Percentiles rank a stretch among this genome's conserved stretches.
phyloP scores from a whole-genome alignment of 2,797 vertebrate species.

The Thunnus albacares region DNA sequence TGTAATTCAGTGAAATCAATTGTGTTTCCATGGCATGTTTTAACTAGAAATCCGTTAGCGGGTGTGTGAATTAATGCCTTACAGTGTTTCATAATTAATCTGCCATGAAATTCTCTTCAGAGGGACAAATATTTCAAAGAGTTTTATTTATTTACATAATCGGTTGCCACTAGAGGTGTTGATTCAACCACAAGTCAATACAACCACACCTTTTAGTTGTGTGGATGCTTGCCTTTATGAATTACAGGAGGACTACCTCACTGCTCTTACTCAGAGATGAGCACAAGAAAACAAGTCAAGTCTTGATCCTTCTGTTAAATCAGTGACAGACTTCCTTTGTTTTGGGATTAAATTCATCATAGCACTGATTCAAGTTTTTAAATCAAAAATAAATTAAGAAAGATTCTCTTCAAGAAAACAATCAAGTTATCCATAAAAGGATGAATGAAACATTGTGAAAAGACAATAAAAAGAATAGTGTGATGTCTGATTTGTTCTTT shows the following conservation, averaged over 20 bases:
- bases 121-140: constrained; percentile 8
- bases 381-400: background rate
- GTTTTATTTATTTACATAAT: constrained; percentile 4
- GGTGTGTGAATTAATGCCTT: background rate
- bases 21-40: background rate
- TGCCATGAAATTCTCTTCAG: constrained; percentile 23
- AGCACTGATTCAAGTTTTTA: background rate
- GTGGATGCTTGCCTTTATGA: constrained; percentile 5
- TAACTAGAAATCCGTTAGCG: background rate
- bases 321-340: background rate
- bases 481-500: background rate
- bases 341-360: background rate
- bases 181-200: constrained; percentile 4
- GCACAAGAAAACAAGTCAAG: constrained; percentile 19
- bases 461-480: too few species aligned
- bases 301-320: constrained; percentile 29
- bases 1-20: constrained; percentile 6
- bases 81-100: constrained; percentile 43
- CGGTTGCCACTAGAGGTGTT: background rate
- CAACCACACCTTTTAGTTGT: background rate
- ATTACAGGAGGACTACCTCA: background rate
- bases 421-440: background rate
- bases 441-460: background rate
- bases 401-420: background rate
- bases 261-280: constrained; percentile 20